A percentile compares a stretch with the other conserved stretches of the same genome.
Conservation (phyloP, 2,113 vertebrate genomes). For the Meles meles region DNA sequence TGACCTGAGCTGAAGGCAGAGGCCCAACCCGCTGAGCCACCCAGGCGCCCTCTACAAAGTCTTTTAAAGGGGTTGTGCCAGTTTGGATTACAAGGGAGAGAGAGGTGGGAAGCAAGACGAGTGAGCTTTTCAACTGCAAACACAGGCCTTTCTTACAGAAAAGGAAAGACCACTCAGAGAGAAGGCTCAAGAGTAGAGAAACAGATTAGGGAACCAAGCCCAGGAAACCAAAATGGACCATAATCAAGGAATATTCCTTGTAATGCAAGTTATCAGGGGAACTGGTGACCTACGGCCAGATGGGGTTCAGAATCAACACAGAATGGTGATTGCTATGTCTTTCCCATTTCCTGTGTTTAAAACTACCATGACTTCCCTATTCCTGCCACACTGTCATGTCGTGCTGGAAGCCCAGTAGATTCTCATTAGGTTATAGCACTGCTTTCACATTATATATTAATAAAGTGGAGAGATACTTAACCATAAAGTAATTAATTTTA, state of each 20-base stretch:
- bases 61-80: neutral
- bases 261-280: neutral
- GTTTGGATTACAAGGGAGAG: neutral
- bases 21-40: too few relatives aligned
- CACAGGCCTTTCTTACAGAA: neutral
- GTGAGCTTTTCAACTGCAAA: neutral
- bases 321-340: neutral
- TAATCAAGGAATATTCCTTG: neutral
- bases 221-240: neutral
- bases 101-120: neutral
- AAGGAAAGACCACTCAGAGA: neutral
- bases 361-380: neutral
- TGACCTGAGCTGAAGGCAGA: too few relatives aligned
- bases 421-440: neutral
- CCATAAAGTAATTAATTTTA: neutral
- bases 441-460: neutral
- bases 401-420: neutral
- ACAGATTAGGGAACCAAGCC: neutral
- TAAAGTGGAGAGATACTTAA: neutral
- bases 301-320: neutral
- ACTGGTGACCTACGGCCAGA: neutral
- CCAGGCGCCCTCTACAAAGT: neutral
- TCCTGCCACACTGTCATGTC: too few relatives aligned
- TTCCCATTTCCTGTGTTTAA: neutral
- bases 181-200: neutral